These are phyloP conservation scores for Amblyteles armatorius DNA, from an alignment of 2,888 invertebrate genomes.

Conservation along the genomic window DNA sequence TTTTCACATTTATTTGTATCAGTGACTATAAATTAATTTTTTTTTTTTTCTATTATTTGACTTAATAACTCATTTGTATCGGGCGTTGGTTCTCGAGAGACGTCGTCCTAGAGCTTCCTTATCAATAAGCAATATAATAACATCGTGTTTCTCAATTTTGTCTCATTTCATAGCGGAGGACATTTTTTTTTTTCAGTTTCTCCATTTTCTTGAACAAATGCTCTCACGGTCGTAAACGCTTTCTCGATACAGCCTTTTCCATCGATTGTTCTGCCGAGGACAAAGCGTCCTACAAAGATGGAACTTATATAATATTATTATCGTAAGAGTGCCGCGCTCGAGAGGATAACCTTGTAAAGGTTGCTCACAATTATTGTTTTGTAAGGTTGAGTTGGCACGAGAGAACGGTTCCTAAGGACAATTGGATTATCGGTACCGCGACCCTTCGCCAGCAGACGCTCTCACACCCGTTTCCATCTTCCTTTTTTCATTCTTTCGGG, in stretches of 20 bases:
- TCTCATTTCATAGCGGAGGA: no score
- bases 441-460: slow-evolving; percentile 14
- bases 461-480: neutral
- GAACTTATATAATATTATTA: neutral
- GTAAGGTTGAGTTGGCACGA: neutral
- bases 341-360: neutral
- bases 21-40: no score
- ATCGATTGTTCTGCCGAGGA: neutral
- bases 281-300: neutral
- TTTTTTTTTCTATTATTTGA: no score
- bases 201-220: no score
- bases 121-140: no score
- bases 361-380: neutral
- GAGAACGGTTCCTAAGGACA: slow-evolving; percentile 6
- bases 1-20: no score
- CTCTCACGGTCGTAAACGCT: neutral
- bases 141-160: no score
- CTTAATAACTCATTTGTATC: no score
- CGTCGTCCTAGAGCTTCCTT: no score
- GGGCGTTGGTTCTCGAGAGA: no score
- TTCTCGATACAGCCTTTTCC: slow-evolving; percentile 1
- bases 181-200: no score
- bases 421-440: slow-evolving; percentile 3
- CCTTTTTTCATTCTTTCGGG: slow-evolving; percentile 8
- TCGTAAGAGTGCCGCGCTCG: neutral